Base-by-base conservation (phyloP, 2,888 invertebrate species). In the Spilosoma lubricipeda region DNA sequence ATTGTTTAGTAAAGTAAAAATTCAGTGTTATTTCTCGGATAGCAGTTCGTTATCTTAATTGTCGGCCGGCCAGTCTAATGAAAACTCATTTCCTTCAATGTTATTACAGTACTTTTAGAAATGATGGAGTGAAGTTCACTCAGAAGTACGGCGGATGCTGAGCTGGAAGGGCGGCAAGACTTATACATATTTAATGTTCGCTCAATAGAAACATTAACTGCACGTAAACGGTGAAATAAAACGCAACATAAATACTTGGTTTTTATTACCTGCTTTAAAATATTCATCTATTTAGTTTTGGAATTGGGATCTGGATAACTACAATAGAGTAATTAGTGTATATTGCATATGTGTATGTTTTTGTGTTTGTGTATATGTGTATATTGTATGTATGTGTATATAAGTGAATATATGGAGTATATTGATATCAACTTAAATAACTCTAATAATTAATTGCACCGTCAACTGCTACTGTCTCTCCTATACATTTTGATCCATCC, bases 1-100 rank as follows among this genome's bases (percentile, higher is more conserved):
- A 77, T 74, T 65, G 74, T 82, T 73, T 77, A 36, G 52, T 36
- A 15, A 56, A n/a, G 45, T 71, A 70, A 48, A 59, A 67, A 78
- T 78, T 82, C 80, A 75, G 71, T 75, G 80, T 67, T 71, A 75
- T 81, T 76, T 78, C 77, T 76, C 71, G 52, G 72, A 71, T 33
- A 71, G 71, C 68, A 71, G 71, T 73, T 70, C 33, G 74, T 77
- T 80, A 78, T 80, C 77, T 80, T 80, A 78, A 80, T 78, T 77
- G 78, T 70, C 67, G 72, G 74, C 76, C 33, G 72, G 73, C 68
- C 77, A 72, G 80, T 77, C 77, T 83, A 80, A 86, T 83, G 86
- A 82, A 85, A 85, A 86, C 77, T 85, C 82, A 77, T 87, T 86
- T 83, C 73, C 79, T 77, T 72, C 73, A 77, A 78, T 75, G 76